Evolutionary conservation across 2,113 vertebrate genomes (phyloP).

Genomic region (Brachypteracias leptosomus): DNA sequence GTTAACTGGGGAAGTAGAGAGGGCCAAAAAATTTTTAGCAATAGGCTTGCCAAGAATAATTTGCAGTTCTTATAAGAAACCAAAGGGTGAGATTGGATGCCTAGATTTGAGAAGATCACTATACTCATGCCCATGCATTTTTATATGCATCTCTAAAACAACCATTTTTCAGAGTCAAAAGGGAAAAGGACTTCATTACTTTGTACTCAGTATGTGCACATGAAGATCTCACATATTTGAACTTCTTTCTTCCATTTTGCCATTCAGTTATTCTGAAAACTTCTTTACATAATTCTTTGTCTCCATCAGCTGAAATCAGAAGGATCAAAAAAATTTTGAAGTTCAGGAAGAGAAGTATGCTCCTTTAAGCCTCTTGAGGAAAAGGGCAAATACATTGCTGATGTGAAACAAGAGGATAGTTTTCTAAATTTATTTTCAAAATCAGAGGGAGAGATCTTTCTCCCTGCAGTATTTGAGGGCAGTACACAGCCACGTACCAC

Average conservation of each 20-base stretch:
- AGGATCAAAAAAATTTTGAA: background rate
- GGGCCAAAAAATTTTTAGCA: background rate
- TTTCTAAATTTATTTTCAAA: background rate
- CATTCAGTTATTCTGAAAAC: background rate
- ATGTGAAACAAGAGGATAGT: background rate
- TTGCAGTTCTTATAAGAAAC: background rate
- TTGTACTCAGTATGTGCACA: background rate
- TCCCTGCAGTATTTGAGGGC: background rate
- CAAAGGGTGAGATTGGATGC: background rate
- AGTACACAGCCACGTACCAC: background rate
- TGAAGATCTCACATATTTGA: background rate
- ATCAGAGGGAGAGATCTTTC: background rate
- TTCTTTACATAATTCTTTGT: background rate
- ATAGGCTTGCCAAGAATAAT: background rate
- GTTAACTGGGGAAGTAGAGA: background rate
- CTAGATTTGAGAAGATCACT: background rate
- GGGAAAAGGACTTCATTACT: background rate
- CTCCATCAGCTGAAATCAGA: background rate
- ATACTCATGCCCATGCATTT: fast-evolving
- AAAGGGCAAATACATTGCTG: background rate
- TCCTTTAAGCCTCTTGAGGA: background rate
- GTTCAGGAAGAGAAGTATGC: background rate
- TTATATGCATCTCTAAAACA: background rate
- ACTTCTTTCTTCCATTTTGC: background rate
- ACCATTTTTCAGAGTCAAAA: background rate